A percentile compares a stretch with the other conserved stretches of the same genome.
These are phyloP conservation scores for Turdus rufiventris DNA, from an alignment of 2,113 vertebrate genomes.

Conservation along the genomic window DNA sequence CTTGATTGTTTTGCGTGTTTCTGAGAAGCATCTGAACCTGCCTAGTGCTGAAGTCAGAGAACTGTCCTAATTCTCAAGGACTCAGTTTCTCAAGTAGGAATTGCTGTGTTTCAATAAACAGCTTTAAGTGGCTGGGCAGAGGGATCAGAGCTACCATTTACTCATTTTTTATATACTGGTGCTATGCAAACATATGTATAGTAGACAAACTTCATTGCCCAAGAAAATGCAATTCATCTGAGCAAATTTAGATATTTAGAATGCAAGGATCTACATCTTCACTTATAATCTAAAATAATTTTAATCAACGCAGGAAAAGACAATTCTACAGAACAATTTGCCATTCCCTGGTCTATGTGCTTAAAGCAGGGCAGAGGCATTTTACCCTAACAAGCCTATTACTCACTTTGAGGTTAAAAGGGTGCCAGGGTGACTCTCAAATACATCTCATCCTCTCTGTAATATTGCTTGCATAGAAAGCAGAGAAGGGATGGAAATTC, in stretches of 20 bases:
- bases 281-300: neutral
- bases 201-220: neutral
- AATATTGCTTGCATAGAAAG: neutral
- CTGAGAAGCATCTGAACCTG: neutral
- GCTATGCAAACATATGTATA: neutral
- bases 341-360: fast-evolving
- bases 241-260: neutral
- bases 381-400: fast-evolving
- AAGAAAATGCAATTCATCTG: neutral
- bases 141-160: neutral
- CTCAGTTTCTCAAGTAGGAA: neutral
- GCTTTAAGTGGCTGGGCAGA: neutral
- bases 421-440: neutral
- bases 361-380: neutral
- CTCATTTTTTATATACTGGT: neutral
- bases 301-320: neutral
- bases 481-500: neutral
- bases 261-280: neutral
- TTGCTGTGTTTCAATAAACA: neutral
- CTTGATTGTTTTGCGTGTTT: neutral
- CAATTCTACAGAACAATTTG: neutral
- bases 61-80: neutral
- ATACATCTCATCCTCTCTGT: neutral
- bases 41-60: neutral
- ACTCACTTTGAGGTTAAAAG: neutral